These are phyloP conservation scores for Apostichopus parvimensis DNA, from an alignment of 35 echinoderm and acorn worm genomes.

Conservation along the genomic window DNA sequence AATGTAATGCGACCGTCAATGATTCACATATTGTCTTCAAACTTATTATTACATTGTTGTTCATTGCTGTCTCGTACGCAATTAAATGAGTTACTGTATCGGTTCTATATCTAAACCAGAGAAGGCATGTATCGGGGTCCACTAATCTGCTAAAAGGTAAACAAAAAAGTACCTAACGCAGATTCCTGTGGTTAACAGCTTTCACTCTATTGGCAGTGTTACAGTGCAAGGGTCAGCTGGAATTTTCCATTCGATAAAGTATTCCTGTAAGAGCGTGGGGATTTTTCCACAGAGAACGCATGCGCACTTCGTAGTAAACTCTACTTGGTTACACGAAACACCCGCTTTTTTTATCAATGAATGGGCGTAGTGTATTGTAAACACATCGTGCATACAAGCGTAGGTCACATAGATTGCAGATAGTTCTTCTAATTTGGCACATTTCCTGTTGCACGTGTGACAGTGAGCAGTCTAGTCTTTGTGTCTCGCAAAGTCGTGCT, in stretches of 20 bases:
- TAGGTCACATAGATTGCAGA: no score
- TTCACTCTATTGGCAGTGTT: neutral
- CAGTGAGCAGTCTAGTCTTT: neutral
- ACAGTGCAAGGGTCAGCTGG: neutral
- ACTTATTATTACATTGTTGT: no score
- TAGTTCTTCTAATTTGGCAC: no score
- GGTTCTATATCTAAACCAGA: no score
- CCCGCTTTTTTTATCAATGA: neutral
- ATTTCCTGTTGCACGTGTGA: neutral
- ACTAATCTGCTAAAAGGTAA: no score
- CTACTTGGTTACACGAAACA: neutral
- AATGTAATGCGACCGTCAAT: neutral
- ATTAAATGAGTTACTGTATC: no score
- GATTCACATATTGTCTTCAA: neutral
- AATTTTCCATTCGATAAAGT: neutral
- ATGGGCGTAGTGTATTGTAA: neutral
- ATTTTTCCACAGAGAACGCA: neutral
- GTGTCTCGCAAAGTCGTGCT: neutral
- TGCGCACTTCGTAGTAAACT: neutral
- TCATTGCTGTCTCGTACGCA: no score
- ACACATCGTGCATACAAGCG: neutral
- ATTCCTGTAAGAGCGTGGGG: neutral
- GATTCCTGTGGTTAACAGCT: neutral
- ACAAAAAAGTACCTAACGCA: no score
- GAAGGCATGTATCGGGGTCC: no score